phyloP scores from a whole-genome alignment of 1,140 invertebrate genomes.

The Anastatus disparis region DNA sequence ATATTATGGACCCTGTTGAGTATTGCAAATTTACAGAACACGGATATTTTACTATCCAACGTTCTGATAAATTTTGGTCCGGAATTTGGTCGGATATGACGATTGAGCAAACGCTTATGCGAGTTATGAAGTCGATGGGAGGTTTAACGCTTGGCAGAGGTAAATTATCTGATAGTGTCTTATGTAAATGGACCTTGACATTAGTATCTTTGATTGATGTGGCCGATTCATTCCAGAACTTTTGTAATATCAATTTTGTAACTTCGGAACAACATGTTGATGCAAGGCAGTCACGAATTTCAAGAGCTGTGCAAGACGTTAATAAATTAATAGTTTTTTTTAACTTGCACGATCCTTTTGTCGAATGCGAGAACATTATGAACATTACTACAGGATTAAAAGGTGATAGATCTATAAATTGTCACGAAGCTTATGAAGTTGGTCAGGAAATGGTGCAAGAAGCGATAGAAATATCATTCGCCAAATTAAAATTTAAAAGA shows the following conservation, averaged over 20 bases:
- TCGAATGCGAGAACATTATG: not conserved
- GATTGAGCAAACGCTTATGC: slow-evolving; percentile 45
- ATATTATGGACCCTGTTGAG: slow-evolving; percentile 47
- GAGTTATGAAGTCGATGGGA: slow-evolving; percentile 47
- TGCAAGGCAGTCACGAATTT: not conserved
- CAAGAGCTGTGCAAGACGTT: not conserved
- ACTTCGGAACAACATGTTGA: slow-evolving; percentile 44
- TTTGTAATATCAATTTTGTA: slow-evolving; percentile 25
- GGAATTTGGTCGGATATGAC: slow-evolving; percentile 54
- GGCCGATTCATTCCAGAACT: slow-evolving; percentile 39
- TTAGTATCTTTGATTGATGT: slow-evolving; percentile 9
- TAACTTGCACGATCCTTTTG: not conserved
- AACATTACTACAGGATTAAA: not conserved
- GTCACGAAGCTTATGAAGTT: not conserved
- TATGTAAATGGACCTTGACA: slow-evolving; percentile 41
- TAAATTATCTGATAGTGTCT: slow-evolving; percentile 39
- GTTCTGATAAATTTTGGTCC: slow-evolving; percentile 50
- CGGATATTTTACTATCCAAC: slow-evolving; percentile 50
- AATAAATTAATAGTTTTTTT: not conserved
- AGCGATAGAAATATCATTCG: not conserved
- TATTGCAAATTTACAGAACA: slow-evolving; percentile 47
- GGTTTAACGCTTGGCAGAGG: slow-evolving; percentile 51
- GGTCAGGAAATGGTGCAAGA: not conserved
- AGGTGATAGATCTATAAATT: slow-evolving; percentile 11
- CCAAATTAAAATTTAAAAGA: not conserved